Percentiles rank a stretch among this genome's conserved stretches.
Conservation (phyloP, 2,113 vertebrate species). For the Ptilorrhoa leucosticta region DNA sequence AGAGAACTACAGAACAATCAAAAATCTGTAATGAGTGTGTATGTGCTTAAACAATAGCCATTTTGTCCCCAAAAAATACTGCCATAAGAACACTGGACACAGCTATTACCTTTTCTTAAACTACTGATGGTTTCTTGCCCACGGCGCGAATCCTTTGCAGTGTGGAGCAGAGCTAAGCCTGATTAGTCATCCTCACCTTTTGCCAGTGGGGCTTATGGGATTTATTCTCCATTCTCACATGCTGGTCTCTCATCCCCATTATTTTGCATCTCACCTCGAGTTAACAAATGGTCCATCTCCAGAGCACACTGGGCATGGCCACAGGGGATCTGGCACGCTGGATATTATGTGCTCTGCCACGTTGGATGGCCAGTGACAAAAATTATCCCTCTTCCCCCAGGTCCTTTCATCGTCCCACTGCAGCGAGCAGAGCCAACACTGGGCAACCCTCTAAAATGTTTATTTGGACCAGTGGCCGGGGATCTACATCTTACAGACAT, state of each 20-base stretch:
- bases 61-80: background rate
- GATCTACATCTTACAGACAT: constrained; percentile 74
- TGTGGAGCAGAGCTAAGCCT: background rate
- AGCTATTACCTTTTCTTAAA: background rate
- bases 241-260: background rate
- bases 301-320: background rate
- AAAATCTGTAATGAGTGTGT: background rate
- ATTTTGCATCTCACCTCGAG: background rate
- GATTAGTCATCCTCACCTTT: background rate
- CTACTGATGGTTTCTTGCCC: background rate
- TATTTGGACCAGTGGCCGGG: constrained; percentile 88
- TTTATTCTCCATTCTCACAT: background rate
- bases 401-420: constrained; percentile 75
- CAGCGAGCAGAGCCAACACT: constrained; percentile 66
- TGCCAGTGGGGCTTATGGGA: background rate
- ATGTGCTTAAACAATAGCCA: background rate
- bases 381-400: constrained; percentile 72
- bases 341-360: background rate
- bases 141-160: background rate
- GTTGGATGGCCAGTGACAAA: constrained; percentile 16
- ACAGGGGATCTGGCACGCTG: background rate
- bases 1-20: background rate
- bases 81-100: background rate
- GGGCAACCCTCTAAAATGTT: constrained; percentile 86
- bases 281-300: background rate